Base-by-base conservation (phyloP, 1,140 invertebrate species). In the Gryllus bimaculatus region DNA sequence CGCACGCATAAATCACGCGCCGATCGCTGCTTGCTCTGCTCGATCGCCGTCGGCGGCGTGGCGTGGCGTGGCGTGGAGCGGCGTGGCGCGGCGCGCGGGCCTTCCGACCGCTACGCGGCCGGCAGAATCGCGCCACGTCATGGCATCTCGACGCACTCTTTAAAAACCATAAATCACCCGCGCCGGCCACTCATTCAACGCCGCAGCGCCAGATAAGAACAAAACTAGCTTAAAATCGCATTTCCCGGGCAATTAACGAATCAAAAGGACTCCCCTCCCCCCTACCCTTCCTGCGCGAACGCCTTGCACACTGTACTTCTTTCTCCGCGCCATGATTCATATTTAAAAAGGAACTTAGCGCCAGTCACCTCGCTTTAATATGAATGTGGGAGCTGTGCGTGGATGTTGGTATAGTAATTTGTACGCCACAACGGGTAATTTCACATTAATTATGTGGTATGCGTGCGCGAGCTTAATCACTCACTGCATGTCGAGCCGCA, bases 361-460 rank as follows among this genome's bases (percentile, higher is more conserved):
- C 10, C 54, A 39, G 54, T 66, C 54, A 66, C 54, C 54, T 66
- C 54, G 18, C 54, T 66, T 66, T 66, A 66, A 66, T 66, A 66
- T 18, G 54, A 13, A 39, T 39, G 26, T 39, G 26, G 26, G 26
- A 10, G 10, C 54, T 18, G 2, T 18, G 54, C 54, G 54, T 18
- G 54, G 54, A 66, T 66, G 54, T 66, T 66, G 7, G 54, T 66
- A 66, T 18, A 66, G 54, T 66, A 66, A 66, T 66, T 66, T 66
- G 54, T 66, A 66, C 54, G 54, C 54, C 54, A 18, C 54, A 66
- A 18, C 54, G 54, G 54, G 54, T 66, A 66, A 18, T 66, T 66
- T 66, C 54, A 66, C 54, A 66, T 66, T 66, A 66, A 66, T 66
- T 66, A 66, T 66, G 54, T 66, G 54, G 54, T 66, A 66, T 66